Conservation (phyloP, 2,113 vertebrate genomes). For the Tetrao urogallus region DNA sequence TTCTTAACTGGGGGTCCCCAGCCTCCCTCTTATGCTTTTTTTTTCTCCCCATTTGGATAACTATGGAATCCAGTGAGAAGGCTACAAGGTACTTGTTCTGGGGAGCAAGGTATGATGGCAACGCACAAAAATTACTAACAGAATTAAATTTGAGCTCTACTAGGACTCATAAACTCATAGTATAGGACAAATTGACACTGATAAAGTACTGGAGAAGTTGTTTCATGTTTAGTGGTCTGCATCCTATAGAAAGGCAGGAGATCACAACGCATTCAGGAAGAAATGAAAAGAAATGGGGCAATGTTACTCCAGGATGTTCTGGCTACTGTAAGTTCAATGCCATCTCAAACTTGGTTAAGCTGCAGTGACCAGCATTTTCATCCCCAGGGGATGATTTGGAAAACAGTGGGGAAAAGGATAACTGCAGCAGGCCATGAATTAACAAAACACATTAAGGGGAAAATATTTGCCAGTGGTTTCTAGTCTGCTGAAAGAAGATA, state of each 20-base stretch:
- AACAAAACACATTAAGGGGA: neutral
- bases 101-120: neutral
- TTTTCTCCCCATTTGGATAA: neutral
- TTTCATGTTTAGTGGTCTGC: neutral
- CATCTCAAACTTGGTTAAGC: neutral
- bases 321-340: neutral
- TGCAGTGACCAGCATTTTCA: neutral
- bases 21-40: neutral
- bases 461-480: neutral
- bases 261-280: fast-evolving
- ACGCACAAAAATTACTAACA: neutral
- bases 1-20: neutral
- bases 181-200: fast-evolving
- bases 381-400: neutral
- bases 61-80: neutral
- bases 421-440: neutral
- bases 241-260: neutral
- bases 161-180: neutral
- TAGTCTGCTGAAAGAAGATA: neutral
- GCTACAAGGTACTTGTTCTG: neutral
- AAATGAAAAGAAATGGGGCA: neutral
- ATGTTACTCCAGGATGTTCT: neutral
- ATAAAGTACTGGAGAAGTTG: neutral
- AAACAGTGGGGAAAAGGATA: neutral
- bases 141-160: neutral